A percentile compares a stretch with the other conserved stretches of the same genome.
Evolutionary conservation across 2,888 invertebrate species (phyloP).

Genomic region (Silvanus unidentatus): DNA sequence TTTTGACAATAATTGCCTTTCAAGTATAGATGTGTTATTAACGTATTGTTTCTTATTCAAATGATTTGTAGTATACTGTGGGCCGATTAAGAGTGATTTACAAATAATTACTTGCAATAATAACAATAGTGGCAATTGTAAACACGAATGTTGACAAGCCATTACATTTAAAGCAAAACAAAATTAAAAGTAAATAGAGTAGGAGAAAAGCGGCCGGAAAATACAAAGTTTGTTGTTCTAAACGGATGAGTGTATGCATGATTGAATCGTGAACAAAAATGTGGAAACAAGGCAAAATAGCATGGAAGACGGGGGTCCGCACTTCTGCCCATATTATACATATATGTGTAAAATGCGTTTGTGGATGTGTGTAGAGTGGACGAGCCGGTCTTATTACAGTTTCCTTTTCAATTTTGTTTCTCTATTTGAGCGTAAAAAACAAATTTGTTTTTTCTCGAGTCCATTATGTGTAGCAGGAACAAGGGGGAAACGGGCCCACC

Average conservation of each 20-base stretch:
- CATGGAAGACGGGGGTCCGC: background rate
- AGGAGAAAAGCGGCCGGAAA: background rate
- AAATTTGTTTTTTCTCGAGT: constrained; percentile 44
- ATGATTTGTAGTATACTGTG: too few species aligned
- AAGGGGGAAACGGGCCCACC: background rate
- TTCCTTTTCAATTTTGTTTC: constrained; percentile 44
- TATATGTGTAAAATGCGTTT: too few species aligned
- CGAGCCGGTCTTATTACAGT: constrained; percentile 38
- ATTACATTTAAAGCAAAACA: too few species aligned
- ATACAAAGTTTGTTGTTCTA: constrained; percentile 16
- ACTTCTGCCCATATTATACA: too few species aligned
- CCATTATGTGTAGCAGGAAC: constrained; percentile 29
- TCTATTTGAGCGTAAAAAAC: constrained; percentile 45
- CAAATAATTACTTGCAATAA: too few species aligned
- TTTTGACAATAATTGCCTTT: constrained; percentile 1
- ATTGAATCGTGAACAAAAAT: constrained; percentile 32
- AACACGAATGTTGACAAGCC: too few species aligned
- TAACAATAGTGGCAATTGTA: too few species aligned
- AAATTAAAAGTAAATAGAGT: too few species aligned
- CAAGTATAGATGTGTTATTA: too few species aligned
- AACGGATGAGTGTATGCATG: constrained; percentile 35
- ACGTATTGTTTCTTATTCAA: too few species aligned
- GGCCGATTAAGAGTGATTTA: too few species aligned
- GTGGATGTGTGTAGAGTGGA: constrained; percentile 17
- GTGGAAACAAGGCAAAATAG: constrained; percentile 31